A percentile compares a stretch with the other conserved stretches of the same genome.
These are phyloP conservation scores for Catonia carolina DNA, from an alignment of 2,888 invertebrate genomes.

Conservation along the genomic window DNA sequence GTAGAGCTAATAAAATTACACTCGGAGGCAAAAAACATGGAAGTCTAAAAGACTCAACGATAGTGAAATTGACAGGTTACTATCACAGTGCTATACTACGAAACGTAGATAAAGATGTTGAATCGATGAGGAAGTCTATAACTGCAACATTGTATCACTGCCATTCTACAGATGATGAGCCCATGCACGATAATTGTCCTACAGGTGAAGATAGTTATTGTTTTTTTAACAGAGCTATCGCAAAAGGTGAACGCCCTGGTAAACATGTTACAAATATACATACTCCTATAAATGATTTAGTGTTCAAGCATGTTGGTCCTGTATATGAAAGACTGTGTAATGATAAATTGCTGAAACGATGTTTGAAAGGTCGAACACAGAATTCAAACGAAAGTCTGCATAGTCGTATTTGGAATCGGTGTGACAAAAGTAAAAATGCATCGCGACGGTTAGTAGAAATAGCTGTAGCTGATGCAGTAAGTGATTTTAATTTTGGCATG, in stretches of 20 bases:
- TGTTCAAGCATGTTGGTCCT: no score
- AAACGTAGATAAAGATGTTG: neutral
- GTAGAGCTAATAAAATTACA: neutral
- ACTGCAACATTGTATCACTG: neutral
- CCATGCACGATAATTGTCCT: slow-evolving; percentile 1
- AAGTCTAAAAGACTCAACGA: neutral
- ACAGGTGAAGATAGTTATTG: slow-evolving; percentile 4
- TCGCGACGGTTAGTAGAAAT: no score
- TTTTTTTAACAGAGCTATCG: neutral
- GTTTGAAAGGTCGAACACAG: no score
- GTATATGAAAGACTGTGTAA: no score
- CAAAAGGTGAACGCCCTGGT: neutral
- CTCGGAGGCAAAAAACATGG: neutral
- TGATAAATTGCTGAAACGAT: no score
- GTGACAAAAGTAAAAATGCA: no score
- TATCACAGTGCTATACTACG: neutral
- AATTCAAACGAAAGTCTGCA: slow-evolving; percentile 30
- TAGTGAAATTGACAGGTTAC: neutral
- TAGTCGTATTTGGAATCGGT: no score
- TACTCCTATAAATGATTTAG: no score
- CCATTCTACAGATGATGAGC: neutral
- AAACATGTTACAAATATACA: neutral
- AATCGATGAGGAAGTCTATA: neutral
- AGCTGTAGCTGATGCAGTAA: no score
- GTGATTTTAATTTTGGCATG: no score